Conservation (phyloP, 2,888 invertebrate species). For the Hypercompe scribonia region DNA sequence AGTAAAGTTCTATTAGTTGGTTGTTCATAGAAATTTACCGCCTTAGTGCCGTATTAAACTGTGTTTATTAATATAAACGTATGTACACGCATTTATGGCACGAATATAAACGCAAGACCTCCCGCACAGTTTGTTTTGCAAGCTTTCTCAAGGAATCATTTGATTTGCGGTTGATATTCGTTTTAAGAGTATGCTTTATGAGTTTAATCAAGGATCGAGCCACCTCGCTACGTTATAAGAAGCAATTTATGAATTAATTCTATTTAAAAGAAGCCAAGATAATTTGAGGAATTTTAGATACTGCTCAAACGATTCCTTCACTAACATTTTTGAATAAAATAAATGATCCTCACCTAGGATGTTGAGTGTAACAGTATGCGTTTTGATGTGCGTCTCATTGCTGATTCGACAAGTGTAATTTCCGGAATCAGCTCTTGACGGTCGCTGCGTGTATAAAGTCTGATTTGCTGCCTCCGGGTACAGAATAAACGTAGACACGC, state of each 20-base stretch:
- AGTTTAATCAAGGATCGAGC: not conserved
- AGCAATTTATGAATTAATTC: too few relatives aligned
- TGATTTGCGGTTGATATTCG: constrained; percentile 12
- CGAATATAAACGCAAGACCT: constrained; percentile 37
- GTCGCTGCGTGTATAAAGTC: constrained; percentile 90
- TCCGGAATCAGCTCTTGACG: constrained; percentile 89
- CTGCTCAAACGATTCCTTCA: too few relatives aligned
- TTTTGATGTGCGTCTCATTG: constrained; percentile 89
- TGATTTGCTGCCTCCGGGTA: constrained; percentile 93
- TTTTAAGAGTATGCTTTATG: not conserved
- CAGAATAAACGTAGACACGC: constrained; percentile 90
- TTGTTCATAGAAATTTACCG: constrained; percentile 32
- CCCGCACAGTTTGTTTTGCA: constrained; percentile 21
- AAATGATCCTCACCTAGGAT: constrained; percentile 87
- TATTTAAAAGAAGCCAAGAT: too few relatives aligned
- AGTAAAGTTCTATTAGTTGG: constrained; percentile 22
- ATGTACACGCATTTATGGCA: constrained; percentile 35
- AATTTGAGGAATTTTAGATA: too few relatives aligned
- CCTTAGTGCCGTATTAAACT: constrained; percentile 37
- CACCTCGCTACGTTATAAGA: too few relatives aligned
- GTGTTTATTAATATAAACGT: constrained; percentile 30
- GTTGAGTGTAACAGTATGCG: constrained; percentile 88
- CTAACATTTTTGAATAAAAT: not conserved
- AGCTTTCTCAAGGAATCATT: constrained; percentile 4
- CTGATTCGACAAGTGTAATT: constrained; percentile 91